phyloP scores from a whole-genome alignment of 2,113 vertebrate species.

The Microcebus jonahi region DNA sequence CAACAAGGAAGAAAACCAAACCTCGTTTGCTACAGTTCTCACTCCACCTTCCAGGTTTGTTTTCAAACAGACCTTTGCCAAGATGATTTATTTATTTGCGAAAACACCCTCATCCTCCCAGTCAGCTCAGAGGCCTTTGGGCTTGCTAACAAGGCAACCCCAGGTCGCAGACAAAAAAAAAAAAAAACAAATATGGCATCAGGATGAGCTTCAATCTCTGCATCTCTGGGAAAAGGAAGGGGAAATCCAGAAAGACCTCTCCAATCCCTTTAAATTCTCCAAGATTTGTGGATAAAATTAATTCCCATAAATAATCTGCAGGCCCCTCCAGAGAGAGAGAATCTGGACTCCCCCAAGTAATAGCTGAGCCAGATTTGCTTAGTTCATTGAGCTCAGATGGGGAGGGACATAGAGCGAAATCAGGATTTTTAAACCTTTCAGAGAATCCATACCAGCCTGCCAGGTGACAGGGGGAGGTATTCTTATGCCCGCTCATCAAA shows the following conservation, averaged over 20 bases:
- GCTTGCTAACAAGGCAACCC: neutral
- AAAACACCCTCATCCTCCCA: constrained; percentile 10
- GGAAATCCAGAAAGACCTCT: constrained; percentile 56
- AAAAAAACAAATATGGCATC: neutral
- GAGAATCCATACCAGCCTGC: neutral
- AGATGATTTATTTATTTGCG: constrained; percentile 30
- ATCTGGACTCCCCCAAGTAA: constrained; percentile 39
- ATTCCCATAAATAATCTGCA: constrained; percentile 75
- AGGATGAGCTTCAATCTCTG: neutral
- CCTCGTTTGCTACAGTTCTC: neutral
- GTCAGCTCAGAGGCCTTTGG: neutral
- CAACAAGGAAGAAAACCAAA: neutral
- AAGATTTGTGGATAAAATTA: constrained; percentile 76
- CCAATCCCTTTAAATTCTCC: constrained; percentile 64
- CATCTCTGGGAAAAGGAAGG: neutral
- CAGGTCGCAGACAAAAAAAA: neutral
- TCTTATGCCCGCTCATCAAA: neutral
- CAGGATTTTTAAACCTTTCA: neutral
- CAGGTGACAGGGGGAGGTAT: neutral
- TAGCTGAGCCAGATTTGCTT: neutral
- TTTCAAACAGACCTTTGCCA: neutral
- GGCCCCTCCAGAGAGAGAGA: constrained; percentile 34
- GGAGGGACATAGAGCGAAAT: neutral
- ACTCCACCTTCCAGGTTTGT: constrained; percentile 14
- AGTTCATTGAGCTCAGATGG: neutral